Conservation (phyloP, 2,888 invertebrate genomes). For the Plutella xylostella region DNA sequence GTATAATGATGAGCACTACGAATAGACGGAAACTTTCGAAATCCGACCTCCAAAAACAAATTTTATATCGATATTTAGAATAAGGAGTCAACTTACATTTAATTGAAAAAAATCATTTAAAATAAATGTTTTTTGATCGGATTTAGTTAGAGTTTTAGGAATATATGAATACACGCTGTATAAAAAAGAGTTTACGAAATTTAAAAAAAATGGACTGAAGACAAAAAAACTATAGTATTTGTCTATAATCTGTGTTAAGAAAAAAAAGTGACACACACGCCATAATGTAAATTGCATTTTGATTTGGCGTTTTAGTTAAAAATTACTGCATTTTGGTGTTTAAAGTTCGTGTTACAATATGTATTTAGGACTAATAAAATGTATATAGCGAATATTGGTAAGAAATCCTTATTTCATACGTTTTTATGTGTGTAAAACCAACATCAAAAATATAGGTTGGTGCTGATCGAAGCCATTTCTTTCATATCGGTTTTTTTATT, state of each 20-base stretch:
- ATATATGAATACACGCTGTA: too few relatives aligned
- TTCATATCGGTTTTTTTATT: conserved; percentile 24
- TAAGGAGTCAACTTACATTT: too few relatives aligned
- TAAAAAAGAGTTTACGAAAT: background rate
- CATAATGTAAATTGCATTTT: conserved; percentile 68
- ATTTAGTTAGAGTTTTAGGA: too few relatives aligned
- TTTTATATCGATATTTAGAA: too few relatives aligned
- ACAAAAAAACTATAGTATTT: conserved; percentile 45
- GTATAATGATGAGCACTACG: too few relatives aligned
- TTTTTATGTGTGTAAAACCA: conserved; percentile 24
- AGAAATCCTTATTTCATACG: conserved; percentile 25
- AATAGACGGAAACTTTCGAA: too few relatives aligned
- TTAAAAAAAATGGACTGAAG: conserved; percentile 13
- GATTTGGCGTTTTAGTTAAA: conserved; percentile 63
- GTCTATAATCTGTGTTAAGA: too few relatives aligned
- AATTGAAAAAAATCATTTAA: too few relatives aligned
- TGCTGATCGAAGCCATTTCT: conserved; percentile 64
- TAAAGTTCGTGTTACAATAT: conserved; percentile 37
- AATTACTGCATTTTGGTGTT: conserved; percentile 50
- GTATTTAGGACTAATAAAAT: conserved; percentile 54
- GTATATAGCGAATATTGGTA: conserved; percentile 58
- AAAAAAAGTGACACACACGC: conserved; percentile 69
- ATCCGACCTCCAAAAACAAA: too few relatives aligned
- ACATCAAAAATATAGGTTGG: conserved; percentile 54
- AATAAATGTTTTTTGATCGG: too few relatives aligned